Evolutionary conservation across 2,888 invertebrate genomes (phyloP), one percentile per base, ranked within the genome.

Genomic region (Anthophora plumipes): DNA sequence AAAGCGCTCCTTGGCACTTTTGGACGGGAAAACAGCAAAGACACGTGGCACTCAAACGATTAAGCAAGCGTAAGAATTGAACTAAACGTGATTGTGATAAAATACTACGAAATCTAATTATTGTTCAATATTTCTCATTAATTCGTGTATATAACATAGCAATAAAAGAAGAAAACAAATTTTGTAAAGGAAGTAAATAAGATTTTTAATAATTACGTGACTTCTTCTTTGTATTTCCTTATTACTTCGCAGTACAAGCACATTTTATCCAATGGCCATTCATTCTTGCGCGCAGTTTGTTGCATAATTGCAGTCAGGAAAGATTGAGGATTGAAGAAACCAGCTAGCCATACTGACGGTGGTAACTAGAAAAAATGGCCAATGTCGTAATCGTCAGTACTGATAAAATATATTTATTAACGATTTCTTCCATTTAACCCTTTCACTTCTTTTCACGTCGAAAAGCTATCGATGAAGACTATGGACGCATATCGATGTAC

Each of bases 221-320:
- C 96, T 90, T 99, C 98, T 77, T 97, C 97, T 85, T 96, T 96
- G 46, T 94, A 94, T 92, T 97, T 98, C 94, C 98, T 98, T 8
- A 98, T 98, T 46, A 99, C 98, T 92, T 99, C 99, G 90, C 98
- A 98, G 93, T 97, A 97, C 59, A 99, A 95, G 91, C 98, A 98
- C 98, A 99, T 98, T 93, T 98, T 97, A 94, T 99, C 98, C 79
- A 99, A 94, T 0, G 99, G 98, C 97, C 98, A 98, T 93, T 98
- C 98, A 93, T 98, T 98, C 94, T 97, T 98, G 61, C 98, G 95
- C 0, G 99, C 98, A 70, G 98, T 98, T 94, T 98, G 98, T 94
- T 99, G 99, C 98, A 99, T 98, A 91, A 99, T 98, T 48, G 99
- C 99, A 0, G 99, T 99, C 46, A 99, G 94, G 94, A 99, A 98